A percentile compares a stretch with the other conserved stretches of the same genome.
These are phyloP conservation scores for Drosophila fungiperda DNA, from an alignment of 2,888 invertebrate species.

Conservation along the genomic window DNA sequence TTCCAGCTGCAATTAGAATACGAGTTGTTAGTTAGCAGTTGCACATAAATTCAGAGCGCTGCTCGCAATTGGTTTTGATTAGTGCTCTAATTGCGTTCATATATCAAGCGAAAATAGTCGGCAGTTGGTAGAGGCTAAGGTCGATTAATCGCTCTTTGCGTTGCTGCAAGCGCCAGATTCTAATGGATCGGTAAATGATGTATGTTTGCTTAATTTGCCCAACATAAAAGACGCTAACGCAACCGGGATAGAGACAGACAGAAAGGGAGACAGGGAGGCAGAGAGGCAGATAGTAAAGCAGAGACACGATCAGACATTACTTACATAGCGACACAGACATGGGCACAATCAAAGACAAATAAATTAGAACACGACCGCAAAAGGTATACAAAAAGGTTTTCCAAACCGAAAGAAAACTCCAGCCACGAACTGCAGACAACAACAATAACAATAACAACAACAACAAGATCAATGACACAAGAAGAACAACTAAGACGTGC, in stretches of 20 bases:
- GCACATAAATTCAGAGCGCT: constrained; percentile 54
- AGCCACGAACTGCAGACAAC: constrained; percentile 61
- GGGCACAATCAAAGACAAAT: constrained; percentile 80
- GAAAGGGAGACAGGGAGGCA: neutral
- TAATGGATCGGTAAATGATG: constrained; percentile 70
- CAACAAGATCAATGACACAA: constrained; percentile 27
- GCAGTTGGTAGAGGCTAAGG: constrained; percentile 35
- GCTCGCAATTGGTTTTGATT: constrained; percentile 67
- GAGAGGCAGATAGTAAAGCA: constrained; percentile 15
- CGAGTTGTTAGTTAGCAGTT: constrained; percentile 47
- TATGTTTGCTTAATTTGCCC: constrained; percentile 70
- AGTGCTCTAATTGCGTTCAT: constrained; percentile 72
- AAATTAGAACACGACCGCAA: constrained; percentile 79
- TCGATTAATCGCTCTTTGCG: constrained; percentile 38
- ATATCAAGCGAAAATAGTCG: constrained; percentile 63
- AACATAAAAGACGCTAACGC: constrained; percentile 14
- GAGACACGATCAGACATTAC: constrained; percentile 62
- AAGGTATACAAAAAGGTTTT: constrained; percentile 55
- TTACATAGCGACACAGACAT: constrained; percentile 55
- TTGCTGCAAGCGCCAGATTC: constrained; percentile 55
- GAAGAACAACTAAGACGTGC: constrained; percentile 51
- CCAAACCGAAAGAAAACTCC: constrained; percentile 49
- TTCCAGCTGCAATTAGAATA: constrained; percentile 82
- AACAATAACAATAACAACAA: constrained; percentile 29
- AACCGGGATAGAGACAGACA: neutral